Percentiles rank a stretch among this genome's conserved stretches.
These are phyloP conservation scores for Otus scops DNA, from an alignment of 2,797 vertebrate genomes.

Conservation along the genomic window DNA sequence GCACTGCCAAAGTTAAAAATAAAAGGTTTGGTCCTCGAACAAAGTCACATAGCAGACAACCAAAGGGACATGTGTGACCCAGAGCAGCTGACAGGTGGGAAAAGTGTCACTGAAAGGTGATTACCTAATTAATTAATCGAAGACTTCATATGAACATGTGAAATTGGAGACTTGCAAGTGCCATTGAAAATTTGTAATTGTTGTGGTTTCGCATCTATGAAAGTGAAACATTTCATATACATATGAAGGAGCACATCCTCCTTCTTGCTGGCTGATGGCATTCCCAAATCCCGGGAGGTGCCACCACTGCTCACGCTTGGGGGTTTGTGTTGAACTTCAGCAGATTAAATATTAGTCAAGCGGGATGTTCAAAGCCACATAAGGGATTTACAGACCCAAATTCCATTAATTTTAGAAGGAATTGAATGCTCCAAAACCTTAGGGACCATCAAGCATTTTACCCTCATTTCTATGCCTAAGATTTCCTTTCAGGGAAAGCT, in stretches of 20 bases:
- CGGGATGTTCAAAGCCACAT: neutral
- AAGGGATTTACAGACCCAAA: neutral
- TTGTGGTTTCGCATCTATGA: neutral
- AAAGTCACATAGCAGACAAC: neutral
- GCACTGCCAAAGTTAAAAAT: neutral
- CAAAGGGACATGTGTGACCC: neutral
- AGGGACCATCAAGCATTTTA: neutral
- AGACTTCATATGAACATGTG: neutral
- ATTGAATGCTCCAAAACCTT: neutral
- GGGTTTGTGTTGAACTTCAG: neutral
- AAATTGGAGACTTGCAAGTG: neutral
- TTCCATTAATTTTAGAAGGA: neutral
- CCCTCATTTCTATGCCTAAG: neutral
- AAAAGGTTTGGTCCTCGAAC: neutral
- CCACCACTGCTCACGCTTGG: neutral
- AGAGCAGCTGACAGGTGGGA: neutral
- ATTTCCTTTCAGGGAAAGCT: slow-evolving; percentile 3
- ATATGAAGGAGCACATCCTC: neutral
- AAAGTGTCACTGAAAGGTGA: neutral
- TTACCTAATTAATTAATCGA: neutral
- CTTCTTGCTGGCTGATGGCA: neutral
- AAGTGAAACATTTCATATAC: neutral
- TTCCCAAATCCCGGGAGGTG: neutral
- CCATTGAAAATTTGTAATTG: neutral
- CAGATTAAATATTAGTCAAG: neutral